Evolutionary conservation across 1,140 invertebrate species (phyloP).

Genomic region (Drosophila micromelanica): DNA sequence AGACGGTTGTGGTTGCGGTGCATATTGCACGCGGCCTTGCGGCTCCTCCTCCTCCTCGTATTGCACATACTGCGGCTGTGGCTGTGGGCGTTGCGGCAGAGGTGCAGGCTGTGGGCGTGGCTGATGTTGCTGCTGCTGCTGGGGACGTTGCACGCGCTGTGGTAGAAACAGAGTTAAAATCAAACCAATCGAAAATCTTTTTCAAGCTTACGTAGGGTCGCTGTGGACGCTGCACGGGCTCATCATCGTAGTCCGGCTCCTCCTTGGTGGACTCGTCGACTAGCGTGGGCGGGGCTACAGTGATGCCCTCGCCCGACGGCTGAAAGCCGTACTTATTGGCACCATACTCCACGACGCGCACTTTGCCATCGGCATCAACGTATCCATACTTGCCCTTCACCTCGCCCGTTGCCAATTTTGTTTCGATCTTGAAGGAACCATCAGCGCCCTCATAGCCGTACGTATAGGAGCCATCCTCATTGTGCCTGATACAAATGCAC

Average conservation of each 20-base stretch:
- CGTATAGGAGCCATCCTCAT: conserved; percentile 94
- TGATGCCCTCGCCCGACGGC: conserved; percentile 93
- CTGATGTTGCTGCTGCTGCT: conserved; percentile 62
- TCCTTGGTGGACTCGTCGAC: conserved; percentile 89
- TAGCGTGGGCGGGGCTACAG: conserved; percentile 91
- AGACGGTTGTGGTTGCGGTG: conserved; percentile 64
- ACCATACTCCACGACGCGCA: conserved; percentile 94
- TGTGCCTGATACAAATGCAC: conserved; percentile 86
- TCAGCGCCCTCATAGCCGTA: conserved; percentile 94
- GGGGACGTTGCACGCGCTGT: conserved; percentile 65
- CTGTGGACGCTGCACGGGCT: conserved; percentile 82
- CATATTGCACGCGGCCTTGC: conserved; percentile 74
- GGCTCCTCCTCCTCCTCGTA: conserved; percentile 79
- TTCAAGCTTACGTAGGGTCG: conserved; percentile 69
- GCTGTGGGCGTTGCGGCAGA: conserved; percentile 53
- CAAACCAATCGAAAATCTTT: background rate
- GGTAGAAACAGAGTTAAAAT: background rate
- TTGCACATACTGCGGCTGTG: conserved; percentile 81
- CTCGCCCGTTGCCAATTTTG: conserved; percentile 90
- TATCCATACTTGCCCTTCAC: conserved; percentile 95
- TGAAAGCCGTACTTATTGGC: conserved; percentile 95
- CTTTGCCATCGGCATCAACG: conserved; percentile 91
- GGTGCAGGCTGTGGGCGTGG: conserved; percentile 55
- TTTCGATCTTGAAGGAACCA: conserved; percentile 94
- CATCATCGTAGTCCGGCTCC: conserved; percentile 85